Base-by-base conservation (phyloP, 1,140 invertebrate species). In the Plutomurus gul region DNA sequence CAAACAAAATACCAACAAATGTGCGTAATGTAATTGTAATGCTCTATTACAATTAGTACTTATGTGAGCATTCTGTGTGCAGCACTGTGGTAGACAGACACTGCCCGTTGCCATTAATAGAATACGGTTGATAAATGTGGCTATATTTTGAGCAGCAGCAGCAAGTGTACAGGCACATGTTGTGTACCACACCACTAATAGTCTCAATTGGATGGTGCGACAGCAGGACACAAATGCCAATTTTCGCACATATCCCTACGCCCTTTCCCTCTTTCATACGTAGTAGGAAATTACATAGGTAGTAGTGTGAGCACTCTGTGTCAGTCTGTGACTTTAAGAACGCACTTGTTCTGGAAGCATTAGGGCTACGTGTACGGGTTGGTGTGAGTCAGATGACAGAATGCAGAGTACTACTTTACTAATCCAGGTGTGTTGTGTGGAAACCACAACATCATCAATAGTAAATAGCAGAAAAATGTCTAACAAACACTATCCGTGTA, bases 171-270 rank as follows among this genome's bases (percentile, higher is more conserved):
- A n/a, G n/a, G 8, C 16, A 72, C 8, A 72, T 40, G 36, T 43
- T 30, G 70, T 39, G 39, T 10, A n/a, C n/a, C n/a, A n/a, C 40
- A 72, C 22, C 33, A 33, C 11, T 25, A 65, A 33, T 40, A 25
- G 39, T 72, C n/a, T n/a, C 36, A 40, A 72, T 72, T 39, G 36
- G 33, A 40, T 43, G 22, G 70, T 65, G 56, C 70, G 39, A 72
- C 70, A 72, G 70, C 70, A 72, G 70, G 70, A 72, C 70, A 72
- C 70, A 72, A 72, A 43, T 72, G 70, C 70, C 70, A 72, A 72
- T 72, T 72, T 72, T 72, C 70, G 39, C 70, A 72, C 70, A 27
- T 20, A 39, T 40, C 39, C 20, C 25, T 43, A 40, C 70, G 70
- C 36, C 39, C 70, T 22, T 43, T 16, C n/a, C n/a, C n/a, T n/a